Base-by-base conservation (phyloP, 2,113 vertebrate genomes). In the Ceyx melanurus region DNA sequence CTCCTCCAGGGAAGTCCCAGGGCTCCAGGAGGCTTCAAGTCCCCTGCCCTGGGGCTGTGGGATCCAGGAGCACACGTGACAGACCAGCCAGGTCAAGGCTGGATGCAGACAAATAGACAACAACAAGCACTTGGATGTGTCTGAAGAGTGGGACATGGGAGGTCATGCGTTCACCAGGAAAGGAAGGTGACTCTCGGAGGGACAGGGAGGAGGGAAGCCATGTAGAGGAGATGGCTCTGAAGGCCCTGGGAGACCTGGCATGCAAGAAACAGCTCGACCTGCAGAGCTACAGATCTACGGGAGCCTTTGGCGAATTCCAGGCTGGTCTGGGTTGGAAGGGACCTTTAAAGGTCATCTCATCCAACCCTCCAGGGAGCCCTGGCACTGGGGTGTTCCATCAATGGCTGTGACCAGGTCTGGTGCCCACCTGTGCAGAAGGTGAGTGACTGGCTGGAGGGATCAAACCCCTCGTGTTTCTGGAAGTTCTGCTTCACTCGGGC, bases 261-360 rank as follows among this genome's bases (percentile, higher is more conserved):
- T 1, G 18, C 4, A 7, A n/a, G 57, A n/a, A 45, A 5, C 9
- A 23, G 46, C 11, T 4, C 0, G 1, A 15, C 10, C 54, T 15
- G 46, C 33, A 22, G 21, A 22, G 17, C 8, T 5, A 2, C 5
- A 25, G n/a, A 53, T 11, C 28, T 9, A 4, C 9, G 5, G 0
- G 16, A 31, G 31, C 0, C 16, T 31, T 8, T 17, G 56, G 57
- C 20, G 42, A 51, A 35, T 48, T 22, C 2, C 11, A 16, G 23
- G 8, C 12, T 25, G 45, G 45, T 7, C 35, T 33, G 45, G 31
- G n/a, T 17, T 68, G 65, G 65, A 35, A 68, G 45, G n/a, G 43
- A 68, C 65, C 65, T 68, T 68, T 68, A 68, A 68, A 50, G 45
- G 65, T 68, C 65, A 50, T n/a, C 65, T 26, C 17, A 7, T 35